Evolutionary conservation across 2,113 vertebrate species (phyloP).

Genomic region (Thryonomys swinderianus): DNA sequence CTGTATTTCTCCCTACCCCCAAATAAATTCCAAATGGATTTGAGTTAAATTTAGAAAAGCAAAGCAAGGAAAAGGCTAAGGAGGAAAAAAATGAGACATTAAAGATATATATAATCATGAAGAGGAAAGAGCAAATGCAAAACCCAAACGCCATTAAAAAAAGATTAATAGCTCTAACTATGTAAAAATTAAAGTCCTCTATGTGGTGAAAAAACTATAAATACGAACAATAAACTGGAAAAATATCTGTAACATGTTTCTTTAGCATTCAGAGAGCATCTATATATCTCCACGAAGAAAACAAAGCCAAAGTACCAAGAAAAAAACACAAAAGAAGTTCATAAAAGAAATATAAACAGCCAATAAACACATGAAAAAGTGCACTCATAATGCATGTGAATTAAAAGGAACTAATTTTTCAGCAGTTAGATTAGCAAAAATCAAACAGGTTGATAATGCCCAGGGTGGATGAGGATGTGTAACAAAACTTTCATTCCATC

Average conservation of each 20-base stretch:
- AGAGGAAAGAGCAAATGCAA: constrained; percentile 24
- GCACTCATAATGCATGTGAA: not conserved
- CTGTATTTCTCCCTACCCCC: not conserved
- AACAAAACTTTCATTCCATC: rapidly evolving
- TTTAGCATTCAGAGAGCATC: constrained; percentile 32
- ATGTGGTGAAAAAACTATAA: not conserved
- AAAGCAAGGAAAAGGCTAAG: constrained; percentile 39
- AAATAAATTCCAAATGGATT: constrained; percentile 55
- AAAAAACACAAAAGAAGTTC: not conserved
- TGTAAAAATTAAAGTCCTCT: constrained; percentile 57
- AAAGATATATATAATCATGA: constrained; percentile 40
- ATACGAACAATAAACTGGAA: constrained; percentile 54
- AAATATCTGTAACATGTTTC: constrained; percentile 47
- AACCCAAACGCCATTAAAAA: constrained; percentile 51
- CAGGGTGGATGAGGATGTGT: rapidly evolving
- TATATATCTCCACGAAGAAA: not conserved
- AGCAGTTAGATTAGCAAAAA: not conserved
- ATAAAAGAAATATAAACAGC: constrained; percentile 49
- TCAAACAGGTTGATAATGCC: not conserved
- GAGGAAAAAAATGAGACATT: constrained; percentile 27
- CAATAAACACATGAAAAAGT: constrained; percentile 17
- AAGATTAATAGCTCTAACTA: constrained; percentile 37
- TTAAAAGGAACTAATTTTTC: not conserved
- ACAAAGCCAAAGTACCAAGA: constrained; percentile 28
- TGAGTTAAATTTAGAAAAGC: constrained; percentile 57